phyloP scores from a whole-genome alignment of 2,797 vertebrate species.

The Danio kyathit region DNA sequence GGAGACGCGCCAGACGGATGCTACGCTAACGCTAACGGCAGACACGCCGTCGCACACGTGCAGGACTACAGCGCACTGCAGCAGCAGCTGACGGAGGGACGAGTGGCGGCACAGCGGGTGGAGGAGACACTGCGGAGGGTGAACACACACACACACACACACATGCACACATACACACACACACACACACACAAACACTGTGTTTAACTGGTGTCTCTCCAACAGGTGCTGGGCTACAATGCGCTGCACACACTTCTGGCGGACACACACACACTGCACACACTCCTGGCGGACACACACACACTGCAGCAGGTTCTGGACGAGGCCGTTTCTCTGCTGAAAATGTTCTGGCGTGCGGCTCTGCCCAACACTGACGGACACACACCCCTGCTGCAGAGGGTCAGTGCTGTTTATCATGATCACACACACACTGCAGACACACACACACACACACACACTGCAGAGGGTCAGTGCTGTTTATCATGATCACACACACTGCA shows the following conservation, averaged over 20 bases:
- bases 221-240: slow-evolving; percentile 77
- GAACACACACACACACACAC: slow-evolving; percentile 50
- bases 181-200: too few relatives aligned
- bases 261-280: slow-evolving; percentile 75
- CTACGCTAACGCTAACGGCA: slow-evolving; percentile 82
- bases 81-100: slow-evolving; percentile 87
- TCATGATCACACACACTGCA: too few relatives aligned
- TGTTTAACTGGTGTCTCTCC: slow-evolving; percentile 1
- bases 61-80: slow-evolving; percentile 88
- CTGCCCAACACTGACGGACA: slow-evolving; percentile 75
- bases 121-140: slow-evolving; percentile 82
- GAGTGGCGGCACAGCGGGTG: slow-evolving; percentile 82
- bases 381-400: slow-evolving; percentile 74
- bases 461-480: too few relatives aligned
- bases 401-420: too few relatives aligned
- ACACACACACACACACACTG: slow-evolving; percentile 54
- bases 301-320: slow-evolving; percentile 86
- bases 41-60: slow-evolving; percentile 82
- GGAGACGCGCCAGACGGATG: slow-evolving; percentile 77
- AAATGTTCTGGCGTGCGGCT: slow-evolving; percentile 89
- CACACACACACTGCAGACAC: too few relatives aligned
- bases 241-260: slow-evolving; percentile 78
- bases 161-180: too few relatives aligned
- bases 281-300: slow-evolving; percentile 79
- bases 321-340: slow-evolving; percentile 84